Evolutionary conservation across 2,113 vertebrate genomes (phyloP), one percentile per base, ranked within the genome.

Genomic region (Nycticryphes semicollaris): DNA sequence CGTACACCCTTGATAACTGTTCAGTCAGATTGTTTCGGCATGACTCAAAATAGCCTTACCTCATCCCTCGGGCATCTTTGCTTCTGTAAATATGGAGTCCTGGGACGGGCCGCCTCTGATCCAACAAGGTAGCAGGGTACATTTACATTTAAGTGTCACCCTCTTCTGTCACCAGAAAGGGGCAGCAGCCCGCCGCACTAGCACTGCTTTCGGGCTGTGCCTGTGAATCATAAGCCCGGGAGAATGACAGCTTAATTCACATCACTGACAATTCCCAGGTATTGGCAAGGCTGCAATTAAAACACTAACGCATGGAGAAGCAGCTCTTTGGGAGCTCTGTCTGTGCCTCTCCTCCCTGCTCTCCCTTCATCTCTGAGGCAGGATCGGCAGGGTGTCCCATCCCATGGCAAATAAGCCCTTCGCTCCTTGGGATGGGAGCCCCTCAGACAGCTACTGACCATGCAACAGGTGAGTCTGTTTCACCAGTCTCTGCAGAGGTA

Each of bases 171-270:
- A 3, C 96, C 97, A 93, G 96, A n/a, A 21, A 94, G 97, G 90
- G 95, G 97, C 97, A 95, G 95, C 95, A 96, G 84, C 37, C 53
- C 10, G 67, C 97, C 68, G 12, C 8, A 60, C 24, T 27, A 60
- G 59, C 4, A 37, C 83, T 50, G 76, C 47, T 64, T 22, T 8
- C 64, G 9, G 60, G 19, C 75, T 12, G 45, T 18, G 86, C 60
- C 39, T 8, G 50, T 6, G 90, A 66, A 48, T 53, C 66, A 7
- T 18, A 6, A 48, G 3, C 76, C 84, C 2, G 6, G 31, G 9
- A 69, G 83, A 77, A 30, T 22, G 90, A 81, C 82, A 43, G 79
- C 93, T 97, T 72, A 79, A 57, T 91, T 84, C 84, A n/a, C 43
- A 35, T 27, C 37, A 0, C 90, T 67, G 87, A 39, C 89, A 72